Conservation (phyloP, 2,113 vertebrate genomes). For the Glareola pratincola region DNA sequence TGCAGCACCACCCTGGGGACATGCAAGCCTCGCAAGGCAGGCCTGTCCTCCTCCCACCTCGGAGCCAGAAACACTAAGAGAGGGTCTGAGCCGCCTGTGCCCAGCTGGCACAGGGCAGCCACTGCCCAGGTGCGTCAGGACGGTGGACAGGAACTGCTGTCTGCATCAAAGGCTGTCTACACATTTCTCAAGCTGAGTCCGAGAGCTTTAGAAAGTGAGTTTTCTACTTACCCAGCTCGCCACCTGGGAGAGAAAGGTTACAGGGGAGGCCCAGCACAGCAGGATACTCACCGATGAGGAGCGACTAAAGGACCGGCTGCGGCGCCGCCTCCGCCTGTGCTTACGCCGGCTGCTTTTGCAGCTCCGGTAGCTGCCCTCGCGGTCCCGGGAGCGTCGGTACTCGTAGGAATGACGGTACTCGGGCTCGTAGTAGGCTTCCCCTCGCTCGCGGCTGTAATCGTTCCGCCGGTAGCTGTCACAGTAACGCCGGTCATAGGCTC, state of each 20-base stretch:
- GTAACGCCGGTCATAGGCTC: slow-evolving; percentile 86
- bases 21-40: not conserved
- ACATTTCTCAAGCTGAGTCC: not conserved
- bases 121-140: not conserved
- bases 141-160: not conserved
- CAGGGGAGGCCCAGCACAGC: slow-evolving; percentile 45
- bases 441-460: slow-evolving; percentile 85
- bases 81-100: not conserved
- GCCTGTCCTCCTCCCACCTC: not conserved
- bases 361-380: slow-evolving; percentile 85
- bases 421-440: slow-evolving; percentile 81
- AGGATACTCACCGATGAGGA: slow-evolving; percentile 96
- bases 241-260: slow-evolving; percentile 47
- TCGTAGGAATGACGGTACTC: slow-evolving; percentile 86
- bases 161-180: not conserved
- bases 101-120: not conserved
- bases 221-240: slow-evolving; percentile 62
- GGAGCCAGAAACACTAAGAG: not conserved
- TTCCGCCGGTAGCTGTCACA: slow-evolving; percentile 87
- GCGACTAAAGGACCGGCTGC: slow-evolving; percentile 95
- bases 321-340: slow-evolving; percentile 93
- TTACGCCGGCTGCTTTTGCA: slow-evolving; percentile 96
- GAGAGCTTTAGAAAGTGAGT: slow-evolving; percentile 3
- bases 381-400: slow-evolving; percentile 80
- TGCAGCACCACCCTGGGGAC: not conserved